Base-by-base conservation (phyloP, 2,888 invertebrate genomes). In the Cephus rjabovi region DNA sequence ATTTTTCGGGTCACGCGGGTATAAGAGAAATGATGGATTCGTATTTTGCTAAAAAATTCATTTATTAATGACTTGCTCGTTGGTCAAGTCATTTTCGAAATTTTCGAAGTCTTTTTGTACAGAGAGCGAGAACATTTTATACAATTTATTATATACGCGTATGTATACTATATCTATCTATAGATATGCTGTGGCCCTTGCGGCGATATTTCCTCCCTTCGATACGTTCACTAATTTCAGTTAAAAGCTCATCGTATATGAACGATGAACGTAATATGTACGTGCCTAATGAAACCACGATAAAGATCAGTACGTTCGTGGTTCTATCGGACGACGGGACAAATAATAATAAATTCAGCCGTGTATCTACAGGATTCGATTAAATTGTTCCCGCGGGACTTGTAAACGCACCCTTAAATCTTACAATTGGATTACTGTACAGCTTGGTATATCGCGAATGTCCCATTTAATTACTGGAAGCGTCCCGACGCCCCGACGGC, bases 11-110 rank as follows among this genome's bases (percentile, higher is more conserved):
- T 15, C 4, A 15, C 40, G 6, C 15, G 40, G 40, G 6, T 15
- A 40, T 15, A 6, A 15, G 40, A 6, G 40, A 15, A 40, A 40
- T 15, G 40, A 40, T 40, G 40, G 6, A 15, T 40, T 40, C 0
- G 40, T 40, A 15, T 40, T 79, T 84, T 89, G 85, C 85, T 89
- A 89, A 84, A 90, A 90, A 90, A 90, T 89, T 90, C 88, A 88
- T 90, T 90, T 90, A 90, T 89, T 89, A 83, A 85, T 83, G 80
- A 83, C 84, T 83, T 87, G 83, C 81, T 81, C 78, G 15, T 74
- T 75, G 77, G 83, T 77, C 86, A 83, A 83, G 82, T 84, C 86
- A 80, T 76, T 40, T 15, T 40, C 40, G 40, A 40, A 40, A 40
- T 40, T 40, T 81, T 80, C 79, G 79, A n/a, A 81, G 83, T 82